Evolutionary conservation across 2,797 vertebrate genomes (phyloP).

Genomic region (Gadopsis marmoratus): DNA sequence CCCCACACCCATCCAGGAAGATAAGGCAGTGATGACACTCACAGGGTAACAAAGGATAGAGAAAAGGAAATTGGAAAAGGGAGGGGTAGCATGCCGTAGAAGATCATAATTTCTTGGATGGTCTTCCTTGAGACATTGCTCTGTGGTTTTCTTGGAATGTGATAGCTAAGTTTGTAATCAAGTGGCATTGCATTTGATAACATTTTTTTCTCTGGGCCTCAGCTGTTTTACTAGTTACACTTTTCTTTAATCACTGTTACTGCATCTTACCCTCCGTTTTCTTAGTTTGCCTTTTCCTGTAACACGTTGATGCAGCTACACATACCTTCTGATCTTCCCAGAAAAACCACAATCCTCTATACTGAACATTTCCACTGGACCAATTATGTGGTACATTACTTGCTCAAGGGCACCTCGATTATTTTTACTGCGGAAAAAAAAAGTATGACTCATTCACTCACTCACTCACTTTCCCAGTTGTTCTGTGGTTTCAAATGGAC

Average conservation of each 20-base stretch:
- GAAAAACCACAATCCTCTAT: conserved; percentile 20
- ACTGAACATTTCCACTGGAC: conserved; percentile 35
- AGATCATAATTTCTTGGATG: conserved; percentile 62
- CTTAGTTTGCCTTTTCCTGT: conserved; percentile 10
- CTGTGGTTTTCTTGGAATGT: conserved; percentile 38
- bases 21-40: conserved; percentile 77
- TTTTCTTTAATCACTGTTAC: not conserved
- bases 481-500: conserved; percentile 43
- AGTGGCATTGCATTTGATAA: conserved; percentile 39
- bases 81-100: conserved; percentile 43
- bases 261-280: not conserved
- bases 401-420: conserved; percentile 61
- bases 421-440: conserved; percentile 51
- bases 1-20: conserved; percentile 56
- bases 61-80: conserved; percentile 77
- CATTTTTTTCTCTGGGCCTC: conserved; percentile 18
- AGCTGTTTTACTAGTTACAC: conserved; percentile 12
- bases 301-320: conserved; percentile 9
- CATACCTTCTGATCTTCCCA: conserved; percentile 4
- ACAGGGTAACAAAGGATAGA: conserved; percentile 70
- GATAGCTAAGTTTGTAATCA: conserved; percentile 48
- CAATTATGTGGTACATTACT: conserved; percentile 51
- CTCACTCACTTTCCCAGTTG: conserved; percentile 15
- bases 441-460: conserved; percentile 44
- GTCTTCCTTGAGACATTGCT: conserved; percentile 56